Evolutionary conservation across 2,888 invertebrate genomes (phyloP).

Genomic region (Platyscelio sp.): DNA sequence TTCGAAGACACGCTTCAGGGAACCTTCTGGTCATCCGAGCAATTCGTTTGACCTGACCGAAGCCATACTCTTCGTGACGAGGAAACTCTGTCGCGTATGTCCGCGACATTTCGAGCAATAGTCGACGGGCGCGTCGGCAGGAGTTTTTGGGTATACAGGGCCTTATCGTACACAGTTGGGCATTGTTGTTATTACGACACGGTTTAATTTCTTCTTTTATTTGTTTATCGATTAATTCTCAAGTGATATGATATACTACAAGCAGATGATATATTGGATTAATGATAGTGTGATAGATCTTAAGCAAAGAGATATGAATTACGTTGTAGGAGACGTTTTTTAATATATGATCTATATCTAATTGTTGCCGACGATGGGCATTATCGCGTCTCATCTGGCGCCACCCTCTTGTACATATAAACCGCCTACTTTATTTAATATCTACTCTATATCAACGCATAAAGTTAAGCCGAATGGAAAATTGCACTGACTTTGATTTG

Average conservation of each 20-base stretch:
- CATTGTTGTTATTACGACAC: conserved; percentile 83
- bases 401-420: conserved; percentile 77
- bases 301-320: conserved; percentile 71
- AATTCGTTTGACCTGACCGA: neutral
- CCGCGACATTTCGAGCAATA: conserved; percentile 46
- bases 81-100: neutral
- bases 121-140: conserved; percentile 10
- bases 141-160: conserved; percentile 75
- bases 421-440: conserved; percentile 54
- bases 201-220: conserved; percentile 33
- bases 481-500: neutral
- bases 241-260: conserved; percentile 79
- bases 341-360: conserved; percentile 84
- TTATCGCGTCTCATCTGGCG: conserved; percentile 82
- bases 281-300: conserved; percentile 64
- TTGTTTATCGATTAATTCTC: conserved; percentile 67
- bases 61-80: conserved; percentile 1
- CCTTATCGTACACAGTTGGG: conserved; percentile 85
- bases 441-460: conserved; percentile 24
- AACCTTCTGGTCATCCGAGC: no score
- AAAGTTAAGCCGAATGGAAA: conserved; percentile 27
- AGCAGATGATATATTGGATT: conserved; percentile 75
- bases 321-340: conserved; percentile 76
- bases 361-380: conserved; percentile 85
- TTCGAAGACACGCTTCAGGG: no score